Evolutionary conservation across 1,140 invertebrate species (phyloP).

Genomic region (Tetranychus cinnabarinus): DNA sequence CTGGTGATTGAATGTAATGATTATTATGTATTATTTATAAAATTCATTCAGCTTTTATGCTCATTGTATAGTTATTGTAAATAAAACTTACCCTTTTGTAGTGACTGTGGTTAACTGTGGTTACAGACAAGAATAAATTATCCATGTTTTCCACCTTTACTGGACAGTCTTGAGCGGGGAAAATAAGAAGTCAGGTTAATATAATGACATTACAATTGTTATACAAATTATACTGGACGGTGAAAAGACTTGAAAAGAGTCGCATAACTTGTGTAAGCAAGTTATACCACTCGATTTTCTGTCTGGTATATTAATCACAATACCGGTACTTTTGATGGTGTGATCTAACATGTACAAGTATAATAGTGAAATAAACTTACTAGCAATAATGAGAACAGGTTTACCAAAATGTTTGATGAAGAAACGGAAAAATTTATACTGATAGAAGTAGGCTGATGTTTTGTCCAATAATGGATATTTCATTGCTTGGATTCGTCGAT

Average conservation of each 20-base stretch:
- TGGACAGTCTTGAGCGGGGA: not conserved
- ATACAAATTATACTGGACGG: not conserved
- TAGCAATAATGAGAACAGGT: slow-evolving; percentile 1
- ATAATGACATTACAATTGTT: not conserved
- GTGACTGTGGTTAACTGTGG: slow-evolving; percentile 6
- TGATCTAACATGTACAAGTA: not conserved
- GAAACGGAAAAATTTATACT: slow-evolving; percentile 5
- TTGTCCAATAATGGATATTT: slow-evolving; percentile 2
- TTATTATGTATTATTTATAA: too few species aligned
- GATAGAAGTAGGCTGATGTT: slow-evolving; percentile 3
- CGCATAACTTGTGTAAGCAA: too few species aligned
- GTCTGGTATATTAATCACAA: not conserved
- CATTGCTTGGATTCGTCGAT: slow-evolving; percentile 7
- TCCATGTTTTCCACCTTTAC: slow-evolving; percentile 8
- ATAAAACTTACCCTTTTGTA: slow-evolving; percentile 3
- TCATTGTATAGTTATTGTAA: too few species aligned
- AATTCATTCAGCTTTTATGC: too few species aligned
- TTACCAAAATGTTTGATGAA: slow-evolving; percentile 3
- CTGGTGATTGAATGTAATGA: too few species aligned
- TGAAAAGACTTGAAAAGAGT: too few species aligned
- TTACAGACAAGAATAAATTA: slow-evolving; percentile 11
- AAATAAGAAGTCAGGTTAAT: not conserved
- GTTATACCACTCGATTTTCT: too few species aligned
- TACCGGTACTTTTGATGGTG: too few species aligned
- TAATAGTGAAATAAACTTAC: not conserved